Evolutionary conservation across 2,113 vertebrate genomes (phyloP).

Genomic region (Corvus hawaiiensis): DNA sequence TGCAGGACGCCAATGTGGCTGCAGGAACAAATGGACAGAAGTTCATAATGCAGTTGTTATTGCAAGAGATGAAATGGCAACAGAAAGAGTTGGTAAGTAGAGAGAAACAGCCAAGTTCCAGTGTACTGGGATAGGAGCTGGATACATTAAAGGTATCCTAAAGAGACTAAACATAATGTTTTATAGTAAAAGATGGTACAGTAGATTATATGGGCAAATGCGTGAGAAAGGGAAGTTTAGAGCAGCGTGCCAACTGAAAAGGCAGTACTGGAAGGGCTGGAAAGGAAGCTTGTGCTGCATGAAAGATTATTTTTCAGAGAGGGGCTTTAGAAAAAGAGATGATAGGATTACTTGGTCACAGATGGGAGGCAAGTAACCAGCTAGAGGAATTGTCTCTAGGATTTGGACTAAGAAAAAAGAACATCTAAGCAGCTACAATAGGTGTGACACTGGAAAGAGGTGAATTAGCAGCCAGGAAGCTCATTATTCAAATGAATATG

Average conservation of each 20-base stretch:
- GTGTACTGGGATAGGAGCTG: not conserved
- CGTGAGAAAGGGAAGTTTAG: not conserved
- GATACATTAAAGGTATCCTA: not conserved
- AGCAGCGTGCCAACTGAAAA: not conserved
- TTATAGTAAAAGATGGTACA: not conserved
- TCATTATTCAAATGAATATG: conserved; percentile 18
- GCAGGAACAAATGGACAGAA: not conserved
- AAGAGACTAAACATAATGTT: not conserved
- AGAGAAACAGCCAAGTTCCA: not conserved
- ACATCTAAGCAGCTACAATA: not conserved
- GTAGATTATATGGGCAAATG: not conserved
- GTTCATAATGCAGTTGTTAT: not conserved
- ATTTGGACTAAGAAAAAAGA: not conserved
- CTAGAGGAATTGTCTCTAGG: not conserved
- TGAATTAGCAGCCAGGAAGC: not conserved
- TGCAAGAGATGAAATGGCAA: not conserved
- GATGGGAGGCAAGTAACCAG: not conserved
- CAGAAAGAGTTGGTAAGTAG: not conserved
- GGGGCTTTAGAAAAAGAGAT: not conserved
- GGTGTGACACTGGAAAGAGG: not conserved
- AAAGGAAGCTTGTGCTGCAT: not conserved
- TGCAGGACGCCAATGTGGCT: rapidly evolving
- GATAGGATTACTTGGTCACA: not conserved
- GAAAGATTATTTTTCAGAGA: not conserved
- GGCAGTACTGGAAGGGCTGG: not conserved